phyloP scores from a whole-genome alignment of 2,113 vertebrate species.

The Arothron firmamentum region DNA sequence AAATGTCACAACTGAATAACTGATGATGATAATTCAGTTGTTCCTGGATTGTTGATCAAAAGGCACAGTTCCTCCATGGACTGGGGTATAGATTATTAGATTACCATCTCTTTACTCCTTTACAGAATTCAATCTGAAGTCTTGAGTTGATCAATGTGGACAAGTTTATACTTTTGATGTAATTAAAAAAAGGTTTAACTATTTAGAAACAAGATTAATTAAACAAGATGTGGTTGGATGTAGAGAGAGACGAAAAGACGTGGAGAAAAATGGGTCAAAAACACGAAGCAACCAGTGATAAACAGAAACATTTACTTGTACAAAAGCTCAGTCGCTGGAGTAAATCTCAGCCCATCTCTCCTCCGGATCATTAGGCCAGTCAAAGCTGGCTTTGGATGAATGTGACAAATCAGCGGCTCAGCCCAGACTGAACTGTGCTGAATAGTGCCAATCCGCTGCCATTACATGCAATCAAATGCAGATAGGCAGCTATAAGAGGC shows the following conservation, averaged over 20 bases:
- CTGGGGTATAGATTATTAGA: too few species aligned
- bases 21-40: too few species aligned
- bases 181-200: neutral
- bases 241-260: too few species aligned
- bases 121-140: too few species aligned
- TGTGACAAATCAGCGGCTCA: slow-evolving; percentile 57
- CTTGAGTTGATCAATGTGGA: too few species aligned
- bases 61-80: too few species aligned
- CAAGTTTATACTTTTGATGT: neutral
- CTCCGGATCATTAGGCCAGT: slow-evolving; percentile 53
- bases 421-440: slow-evolving; percentile 46
- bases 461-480: slow-evolving; percentile 67
- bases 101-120: too few species aligned
- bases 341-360: slow-evolving; percentile 19
- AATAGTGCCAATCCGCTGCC: slow-evolving; percentile 59
- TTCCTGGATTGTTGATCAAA: too few species aligned
- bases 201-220: too few species aligned
- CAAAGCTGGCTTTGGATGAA: slow-evolving; percentile 52
- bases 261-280: neutral
- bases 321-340: slow-evolving; percentile 11
- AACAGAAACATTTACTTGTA: slow-evolving; percentile 7
- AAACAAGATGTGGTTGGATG: too few species aligned
- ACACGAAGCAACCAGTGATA: slow-evolving; percentile 7
- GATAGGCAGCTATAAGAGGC: slow-evolving; percentile 31
- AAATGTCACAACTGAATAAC: too few species aligned